Conservation (phyloP, 2,113 vertebrate genomes). For the Cyanoderma ruficeps region DNA sequence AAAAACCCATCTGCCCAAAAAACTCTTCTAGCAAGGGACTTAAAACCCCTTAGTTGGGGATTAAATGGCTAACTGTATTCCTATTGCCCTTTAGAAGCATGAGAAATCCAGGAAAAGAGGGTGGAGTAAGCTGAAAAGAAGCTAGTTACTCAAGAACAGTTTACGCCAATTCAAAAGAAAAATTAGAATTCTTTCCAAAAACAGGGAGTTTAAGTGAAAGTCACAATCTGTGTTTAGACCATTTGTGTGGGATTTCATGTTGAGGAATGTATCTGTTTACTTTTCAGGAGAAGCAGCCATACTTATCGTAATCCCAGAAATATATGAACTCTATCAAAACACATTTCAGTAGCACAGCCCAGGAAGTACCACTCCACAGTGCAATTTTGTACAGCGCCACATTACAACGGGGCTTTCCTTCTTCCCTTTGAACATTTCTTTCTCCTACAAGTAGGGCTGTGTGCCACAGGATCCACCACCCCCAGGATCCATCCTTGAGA, state of each 20-base stretch:
- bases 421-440: background rate
- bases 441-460: background rate
- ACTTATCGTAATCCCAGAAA: background rate
- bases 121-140: constrained; percentile 46
- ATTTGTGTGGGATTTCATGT: constrained; percentile 60
- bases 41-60: background rate
- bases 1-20: background rate
- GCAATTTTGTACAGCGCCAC: background rate
- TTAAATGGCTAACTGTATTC: constrained; percentile 1
- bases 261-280: constrained; percentile 12
- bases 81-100: constrained; percentile 14
- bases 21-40: background rate
- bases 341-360: background rate
- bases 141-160: constrained; percentile 33
- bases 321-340: background rate
- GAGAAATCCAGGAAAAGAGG: constrained; percentile 41
- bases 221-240: constrained; percentile 30
- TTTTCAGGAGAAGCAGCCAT: background rate
- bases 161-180: constrained; percentile 36
- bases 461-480: background rate
- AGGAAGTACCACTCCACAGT: background rate
- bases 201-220: constrained; percentile 18
- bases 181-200: constrained; percentile 39
- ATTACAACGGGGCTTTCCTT: background rate
- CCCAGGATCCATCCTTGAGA: background rate